Evolutionary conservation across 1,140 invertebrate genomes (phyloP).

Genomic region (Hestina assimilis): DNA sequence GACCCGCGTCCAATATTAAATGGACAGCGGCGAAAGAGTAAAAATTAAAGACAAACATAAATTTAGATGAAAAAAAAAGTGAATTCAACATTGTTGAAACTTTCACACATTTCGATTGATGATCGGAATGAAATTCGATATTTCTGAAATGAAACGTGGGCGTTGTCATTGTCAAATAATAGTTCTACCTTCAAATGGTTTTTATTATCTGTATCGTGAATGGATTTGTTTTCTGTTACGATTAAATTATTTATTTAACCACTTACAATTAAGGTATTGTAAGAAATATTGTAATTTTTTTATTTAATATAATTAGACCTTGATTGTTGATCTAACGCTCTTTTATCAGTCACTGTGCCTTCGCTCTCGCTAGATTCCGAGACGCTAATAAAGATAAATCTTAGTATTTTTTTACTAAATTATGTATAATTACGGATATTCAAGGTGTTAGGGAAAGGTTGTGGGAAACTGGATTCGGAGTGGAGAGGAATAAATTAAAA

Average conservation of each 20-base stretch:
- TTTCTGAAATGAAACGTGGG: conserved; percentile 49
- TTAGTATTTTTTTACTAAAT: conserved; percentile 34
- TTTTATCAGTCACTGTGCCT: conserved; percentile 16
- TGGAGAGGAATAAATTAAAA: conserved; percentile 72
- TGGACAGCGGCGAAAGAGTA: conserved; percentile 64
- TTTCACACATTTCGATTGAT: conserved; percentile 46
- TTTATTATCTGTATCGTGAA: conserved; percentile 11
- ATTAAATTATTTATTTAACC: not conserved
- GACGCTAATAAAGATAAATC: conserved; percentile 22
- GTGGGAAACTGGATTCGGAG: conserved; percentile 53
- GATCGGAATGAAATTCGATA: conserved; percentile 67
- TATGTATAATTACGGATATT: conserved; percentile 51
- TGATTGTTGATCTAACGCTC: not conserved
- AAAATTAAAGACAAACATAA: conserved; percentile 77
- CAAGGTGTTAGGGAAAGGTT: conserved; percentile 48
- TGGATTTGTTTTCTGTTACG: not conserved
- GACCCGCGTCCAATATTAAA: conserved; percentile 71
- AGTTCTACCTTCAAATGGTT: conserved; percentile 1
- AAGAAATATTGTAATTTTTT: too few relatives aligned
- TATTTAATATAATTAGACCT: too few relatives aligned
- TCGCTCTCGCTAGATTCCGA: conserved; percentile 9
- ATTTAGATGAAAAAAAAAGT: conserved; percentile 63
- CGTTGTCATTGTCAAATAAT: conserved; percentile 47
- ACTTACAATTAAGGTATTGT: not conserved
- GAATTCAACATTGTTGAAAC: conserved; percentile 49